phyloP scores from a whole-genome alignment of 2,797 vertebrate genomes.

The Anas bahamensis region DNA sequence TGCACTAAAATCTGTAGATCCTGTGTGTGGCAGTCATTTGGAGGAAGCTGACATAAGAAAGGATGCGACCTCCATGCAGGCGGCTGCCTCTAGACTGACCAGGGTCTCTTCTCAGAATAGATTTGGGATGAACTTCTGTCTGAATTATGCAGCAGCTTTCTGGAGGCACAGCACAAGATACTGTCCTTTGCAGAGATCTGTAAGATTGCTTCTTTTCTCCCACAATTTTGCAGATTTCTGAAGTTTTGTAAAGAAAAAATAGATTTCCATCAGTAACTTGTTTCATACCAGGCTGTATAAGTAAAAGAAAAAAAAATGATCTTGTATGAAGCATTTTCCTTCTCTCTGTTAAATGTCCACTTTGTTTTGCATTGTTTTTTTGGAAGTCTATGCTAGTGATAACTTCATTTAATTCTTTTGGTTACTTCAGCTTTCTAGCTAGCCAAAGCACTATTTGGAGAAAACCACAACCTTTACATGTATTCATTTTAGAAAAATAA shows the following conservation, averaged over 20 bases:
- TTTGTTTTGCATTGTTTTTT: not conserved
- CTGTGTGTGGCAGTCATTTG: not conserved
- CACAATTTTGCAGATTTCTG: not conserved
- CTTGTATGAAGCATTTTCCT: not conserved
- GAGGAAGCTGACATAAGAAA: not conserved
- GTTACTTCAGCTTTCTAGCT: not conserved
- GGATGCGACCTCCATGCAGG: not conserved
- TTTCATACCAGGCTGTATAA: not conserved
- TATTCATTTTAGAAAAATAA: not conserved
- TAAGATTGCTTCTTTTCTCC: not conserved
- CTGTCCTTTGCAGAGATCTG: not conserved
- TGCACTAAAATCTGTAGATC: not conserved
- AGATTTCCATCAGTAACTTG: too few species aligned
- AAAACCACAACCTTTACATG: not conserved
- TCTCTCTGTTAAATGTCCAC: not conserved
- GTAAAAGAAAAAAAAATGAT: not conserved
- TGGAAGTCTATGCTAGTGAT: not conserved
- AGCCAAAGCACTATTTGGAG: not conserved
- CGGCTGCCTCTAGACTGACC: not conserved
- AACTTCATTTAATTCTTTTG: not conserved
- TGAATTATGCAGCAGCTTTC: not conserved
- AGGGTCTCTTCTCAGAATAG: not conserved
- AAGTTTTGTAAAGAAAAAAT: not conserved
- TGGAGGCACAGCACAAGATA: not conserved
- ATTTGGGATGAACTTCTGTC: fast-evolving